These are phyloP conservation scores for Erebia ligea DNA, from an alignment of 2,888 invertebrate species.

Conservation along the genomic window DNA sequence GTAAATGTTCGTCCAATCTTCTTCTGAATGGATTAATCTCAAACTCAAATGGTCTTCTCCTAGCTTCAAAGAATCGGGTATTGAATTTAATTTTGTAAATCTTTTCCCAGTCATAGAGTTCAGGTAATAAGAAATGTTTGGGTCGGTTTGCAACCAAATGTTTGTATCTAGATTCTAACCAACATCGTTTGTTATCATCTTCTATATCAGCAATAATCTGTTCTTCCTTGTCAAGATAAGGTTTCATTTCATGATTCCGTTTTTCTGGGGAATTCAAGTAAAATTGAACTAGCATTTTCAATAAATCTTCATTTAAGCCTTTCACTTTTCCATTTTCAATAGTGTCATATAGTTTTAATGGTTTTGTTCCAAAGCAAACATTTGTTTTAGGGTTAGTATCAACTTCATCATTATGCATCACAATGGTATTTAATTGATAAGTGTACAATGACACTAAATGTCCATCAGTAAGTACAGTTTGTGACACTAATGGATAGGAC, in stretches of 20 bases:
- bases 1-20: constrained; percentile 86
- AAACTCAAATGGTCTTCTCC: constrained; percentile 87
- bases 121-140: constrained; percentile 84
- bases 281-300: constrained; percentile 88
- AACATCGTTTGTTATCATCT: constrained; percentile 86
- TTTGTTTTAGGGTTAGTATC: constrained; percentile 88
- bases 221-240: constrained; percentile 85
- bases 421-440: constrained; percentile 95
- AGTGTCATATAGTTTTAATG: constrained; percentile 88
- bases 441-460: constrained; percentile 92
- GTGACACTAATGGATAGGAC: constrained; percentile 95
- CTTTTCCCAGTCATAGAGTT: constrained; percentile 91
- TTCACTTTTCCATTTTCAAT: constrained; percentile 88
- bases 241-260: constrained; percentile 86
- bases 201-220: constrained; percentile 86
- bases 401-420: constrained; percentile 85
- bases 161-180: constrained; percentile 88
- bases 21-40: constrained; percentile 84
- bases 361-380: constrained; percentile 90
- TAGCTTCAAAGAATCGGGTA: constrained; percentile 87
- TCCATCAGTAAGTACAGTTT: constrained; percentile 95
- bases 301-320: constrained; percentile 91
- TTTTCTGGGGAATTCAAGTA: constrained; percentile 88
- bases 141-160: constrained; percentile 87
- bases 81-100: constrained; percentile 90